Base-by-base conservation (phyloP, 2,113 vertebrate genomes). In the Tamias sibiricus region DNA sequence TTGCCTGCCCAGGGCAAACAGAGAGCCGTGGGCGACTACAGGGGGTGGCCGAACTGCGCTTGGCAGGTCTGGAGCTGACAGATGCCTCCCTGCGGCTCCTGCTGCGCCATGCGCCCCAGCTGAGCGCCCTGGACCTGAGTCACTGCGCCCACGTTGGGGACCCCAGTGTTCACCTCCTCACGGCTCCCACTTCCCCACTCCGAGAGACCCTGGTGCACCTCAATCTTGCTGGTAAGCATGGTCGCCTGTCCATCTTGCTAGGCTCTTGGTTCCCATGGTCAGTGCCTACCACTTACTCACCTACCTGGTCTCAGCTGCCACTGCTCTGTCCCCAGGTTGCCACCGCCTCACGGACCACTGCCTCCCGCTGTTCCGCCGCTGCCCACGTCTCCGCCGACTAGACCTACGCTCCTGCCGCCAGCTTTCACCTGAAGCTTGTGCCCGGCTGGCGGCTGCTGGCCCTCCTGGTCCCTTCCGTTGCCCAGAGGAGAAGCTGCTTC, bases 311-410 rank as follows among this genome's bases (percentile, higher is more conserved):
- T 93, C 69, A 32, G 69, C 47, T 52, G 11, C 66, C 64, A 1
- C 75, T 59, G n/a, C 40, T 64, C 66, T 47, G 13, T 28, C 97
- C 66, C 81, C 82, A 99, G 99, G 99, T 80, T 99, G 99, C 94
- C 98, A 98, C 86, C 99, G 99, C 95, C 98, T 99, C 98, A 99
- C 99, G n/a, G 99, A 99, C 95, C 99, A 99, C 98, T 98, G 98
- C 85, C 96, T 99, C 95, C 98, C 98, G 0, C 96, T 99, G 95
- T 98, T 99, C 96, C 99, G 99, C 6, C 99, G 99, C 97, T 99
- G 99, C 97, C 90, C 98, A 35, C 98, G 98, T 77, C 98, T 99
- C n/a, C 98, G 99, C 97, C 99, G 98, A 16, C 98, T 99, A 4
- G 99, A 99, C 97, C 98, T 99, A 37, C 99, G 99, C 79, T 99